Percentiles rank a stretch among this genome's conserved stretches.
phyloP scores from a whole-genome alignment of 2,888 invertebrate species.

The Troides helena region DNA sequence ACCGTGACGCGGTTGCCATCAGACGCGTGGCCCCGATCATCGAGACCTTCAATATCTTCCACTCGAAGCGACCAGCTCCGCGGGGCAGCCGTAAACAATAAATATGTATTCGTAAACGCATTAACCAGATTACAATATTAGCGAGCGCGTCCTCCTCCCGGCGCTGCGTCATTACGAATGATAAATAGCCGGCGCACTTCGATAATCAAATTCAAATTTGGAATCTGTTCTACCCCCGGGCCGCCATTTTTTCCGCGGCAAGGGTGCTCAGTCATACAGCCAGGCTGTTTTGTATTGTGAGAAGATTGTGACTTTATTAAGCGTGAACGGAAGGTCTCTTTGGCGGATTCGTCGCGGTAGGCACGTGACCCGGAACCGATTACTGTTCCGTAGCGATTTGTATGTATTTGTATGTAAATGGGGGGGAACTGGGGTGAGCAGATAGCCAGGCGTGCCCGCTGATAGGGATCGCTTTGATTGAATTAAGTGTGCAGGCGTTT shows the following conservation, averaged over 20 bases:
- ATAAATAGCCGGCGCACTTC: slow-evolving; percentile 79
- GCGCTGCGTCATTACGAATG: slow-evolving; percentile 75
- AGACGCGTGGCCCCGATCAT: slow-evolving; percentile 58
- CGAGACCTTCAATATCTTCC: slow-evolving; percentile 62
- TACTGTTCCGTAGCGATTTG: slow-evolving; percentile 68
- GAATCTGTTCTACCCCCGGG: slow-evolving; percentile 74
- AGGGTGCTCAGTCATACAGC: slow-evolving; percentile 58
- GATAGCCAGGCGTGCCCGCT: slow-evolving; percentile 68
- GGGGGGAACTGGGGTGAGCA: slow-evolving; percentile 62
- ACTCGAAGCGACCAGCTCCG: slow-evolving; percentile 24
- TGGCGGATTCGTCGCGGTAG: slow-evolving; percentile 80
- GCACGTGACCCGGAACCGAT: slow-evolving; percentile 82
- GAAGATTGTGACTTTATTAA: slow-evolving; percentile 79
- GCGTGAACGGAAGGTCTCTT: slow-evolving; percentile 76
- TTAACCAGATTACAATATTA: slow-evolving; percentile 78
- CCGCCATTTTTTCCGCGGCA: slow-evolving; percentile 45
- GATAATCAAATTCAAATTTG: slow-evolving; percentile 81
- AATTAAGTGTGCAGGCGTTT: slow-evolving; percentile 67
- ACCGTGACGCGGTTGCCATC: too few species aligned
- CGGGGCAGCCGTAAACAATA: slow-evolving; percentile 43
- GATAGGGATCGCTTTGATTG: slow-evolving; percentile 73
- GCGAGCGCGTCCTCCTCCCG: slow-evolving; percentile 66
- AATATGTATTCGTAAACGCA: slow-evolving; percentile 74
- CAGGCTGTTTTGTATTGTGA: slow-evolving; percentile 72
- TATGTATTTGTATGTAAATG: slow-evolving; percentile 77